Evolutionary conservation across 2,888 invertebrate species (phyloP).

Genomic region (Agrochola lychnidis): DNA sequence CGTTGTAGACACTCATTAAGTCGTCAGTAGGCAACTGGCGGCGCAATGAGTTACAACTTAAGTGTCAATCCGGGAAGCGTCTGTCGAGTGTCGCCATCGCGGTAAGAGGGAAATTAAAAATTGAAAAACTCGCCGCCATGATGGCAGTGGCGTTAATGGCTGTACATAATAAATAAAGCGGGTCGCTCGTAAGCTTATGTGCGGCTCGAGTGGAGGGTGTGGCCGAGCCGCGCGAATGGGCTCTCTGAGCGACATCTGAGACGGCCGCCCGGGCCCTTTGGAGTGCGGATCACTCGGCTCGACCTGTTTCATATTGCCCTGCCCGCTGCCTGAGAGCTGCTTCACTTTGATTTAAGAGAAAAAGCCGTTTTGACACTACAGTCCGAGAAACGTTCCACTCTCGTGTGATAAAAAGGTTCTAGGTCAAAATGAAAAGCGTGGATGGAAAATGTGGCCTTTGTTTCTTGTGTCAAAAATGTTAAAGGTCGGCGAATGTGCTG

Average conservation of each 20-base stretch:
- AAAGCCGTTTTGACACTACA: slow-evolving; percentile 85
- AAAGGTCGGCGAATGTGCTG: slow-evolving; percentile 53
- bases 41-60: slow-evolving; percentile 82
- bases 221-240: slow-evolving; percentile 89
- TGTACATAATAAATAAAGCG: slow-evolving; percentile 91
- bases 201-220: slow-evolving; percentile 89
- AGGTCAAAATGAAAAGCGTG: slow-evolving; percentile 72
- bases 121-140: slow-evolving; percentile 90
- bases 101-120: slow-evolving; percentile 89
- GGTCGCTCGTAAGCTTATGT: slow-evolving; percentile 88
- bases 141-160: slow-evolving; percentile 89
- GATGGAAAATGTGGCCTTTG: slow-evolving; percentile 66
- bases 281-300: slow-evolving; percentile 86
- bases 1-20: slow-evolving; percentile 76
- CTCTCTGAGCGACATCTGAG: slow-evolving; percentile 89
- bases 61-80: slow-evolving; percentile 85
- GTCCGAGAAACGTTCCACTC: slow-evolving; percentile 75
- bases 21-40: slow-evolving; percentile 65
- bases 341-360: slow-evolving; percentile 89
- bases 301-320: slow-evolving; percentile 90
- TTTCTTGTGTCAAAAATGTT: slow-evolving; percentile 56
- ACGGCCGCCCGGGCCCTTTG: slow-evolving; percentile 87
- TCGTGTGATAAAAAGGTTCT: slow-evolving; percentile 73
- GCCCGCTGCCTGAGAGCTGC: slow-evolving; percentile 86
- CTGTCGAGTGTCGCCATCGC: slow-evolving; percentile 80